phyloP scores from a whole-genome alignment of 2,888 invertebrate species.

The Lepidochitona cinerea region DNA sequence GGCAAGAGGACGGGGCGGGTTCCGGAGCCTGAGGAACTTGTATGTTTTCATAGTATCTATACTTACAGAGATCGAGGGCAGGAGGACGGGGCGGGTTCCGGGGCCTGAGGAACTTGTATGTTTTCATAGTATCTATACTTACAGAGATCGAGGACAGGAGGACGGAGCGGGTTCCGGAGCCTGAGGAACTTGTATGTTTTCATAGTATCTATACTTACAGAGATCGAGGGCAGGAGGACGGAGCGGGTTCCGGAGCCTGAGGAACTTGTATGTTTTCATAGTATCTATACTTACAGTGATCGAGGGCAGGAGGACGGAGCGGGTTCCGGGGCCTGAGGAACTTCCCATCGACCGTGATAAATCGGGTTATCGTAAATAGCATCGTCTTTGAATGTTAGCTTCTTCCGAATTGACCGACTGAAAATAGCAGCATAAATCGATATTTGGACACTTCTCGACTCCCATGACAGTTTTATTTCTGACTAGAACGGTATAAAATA shows the following conservation, averaged over 20 bases:
- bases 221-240: neutral
- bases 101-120: neutral
- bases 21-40: no score
- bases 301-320: neutral
- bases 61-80: neutral
- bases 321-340: neutral
- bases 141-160: neutral
- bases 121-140: no score
- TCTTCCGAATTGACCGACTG: neutral
- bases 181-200: conserved; percentile 1
- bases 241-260: neutral
- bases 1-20: no score
- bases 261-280: no score
- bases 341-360: conserved; percentile 1
- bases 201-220: no score
- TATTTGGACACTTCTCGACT: no score
- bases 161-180: neutral
- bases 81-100: neutral
- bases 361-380: neutral
- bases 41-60: no score
- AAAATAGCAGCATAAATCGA: no score
- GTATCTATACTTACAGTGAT: neutral
- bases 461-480: no score
- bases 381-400: neutral
- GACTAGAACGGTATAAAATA: no score